Evolutionary conservation across 2,797 vertebrate genomes (phyloP).

Genomic region (Hoplostethus mediterraneus): DNA sequence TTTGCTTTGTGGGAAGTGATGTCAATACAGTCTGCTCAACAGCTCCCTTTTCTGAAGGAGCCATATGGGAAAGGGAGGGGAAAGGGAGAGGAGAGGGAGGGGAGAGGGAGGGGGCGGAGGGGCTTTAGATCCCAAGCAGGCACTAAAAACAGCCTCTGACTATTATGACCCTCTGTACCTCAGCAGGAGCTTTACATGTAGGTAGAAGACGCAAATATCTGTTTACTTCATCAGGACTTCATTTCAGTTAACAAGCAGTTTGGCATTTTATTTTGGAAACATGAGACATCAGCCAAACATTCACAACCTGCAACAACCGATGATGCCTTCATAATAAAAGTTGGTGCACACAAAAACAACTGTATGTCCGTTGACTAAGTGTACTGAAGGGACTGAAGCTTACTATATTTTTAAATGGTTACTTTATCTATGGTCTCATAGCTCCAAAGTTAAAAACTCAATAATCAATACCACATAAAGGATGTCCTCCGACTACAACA

Average conservation of each 20-base stretch:
- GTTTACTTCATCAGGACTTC: constrained; percentile 18
- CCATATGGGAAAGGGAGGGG: constrained; percentile 60
- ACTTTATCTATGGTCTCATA: background rate
- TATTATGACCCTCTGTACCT: constrained; percentile 40
- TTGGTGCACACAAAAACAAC: too few relatives aligned
- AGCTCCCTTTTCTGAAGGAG: constrained; percentile 61
- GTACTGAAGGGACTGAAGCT: background rate
- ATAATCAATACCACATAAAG: too few relatives aligned
- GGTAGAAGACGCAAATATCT: constrained; percentile 31
- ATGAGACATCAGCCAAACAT: background rate
- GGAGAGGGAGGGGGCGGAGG: background rate
- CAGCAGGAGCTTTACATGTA: constrained; percentile 43
- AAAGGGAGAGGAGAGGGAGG: constrained; percentile 20
- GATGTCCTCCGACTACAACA: too few relatives aligned
- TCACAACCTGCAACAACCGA: background rate
- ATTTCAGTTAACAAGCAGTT: constrained; percentile 4
- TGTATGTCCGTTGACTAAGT: background rate
- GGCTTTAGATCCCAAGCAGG: constrained; percentile 39
- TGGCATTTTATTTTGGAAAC: constrained; percentile 14
- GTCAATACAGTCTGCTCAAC: constrained; percentile 77
- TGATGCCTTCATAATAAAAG: background rate
- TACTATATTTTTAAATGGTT: background rate
- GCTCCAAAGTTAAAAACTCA: too few relatives aligned
- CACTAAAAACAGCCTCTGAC: constrained; percentile 48
- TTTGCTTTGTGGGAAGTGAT: constrained; percentile 77